These are phyloP conservation scores for Dryadula phaetusa DNA, from an alignment of 2,888 invertebrate species.

Conservation along the genomic window DNA sequence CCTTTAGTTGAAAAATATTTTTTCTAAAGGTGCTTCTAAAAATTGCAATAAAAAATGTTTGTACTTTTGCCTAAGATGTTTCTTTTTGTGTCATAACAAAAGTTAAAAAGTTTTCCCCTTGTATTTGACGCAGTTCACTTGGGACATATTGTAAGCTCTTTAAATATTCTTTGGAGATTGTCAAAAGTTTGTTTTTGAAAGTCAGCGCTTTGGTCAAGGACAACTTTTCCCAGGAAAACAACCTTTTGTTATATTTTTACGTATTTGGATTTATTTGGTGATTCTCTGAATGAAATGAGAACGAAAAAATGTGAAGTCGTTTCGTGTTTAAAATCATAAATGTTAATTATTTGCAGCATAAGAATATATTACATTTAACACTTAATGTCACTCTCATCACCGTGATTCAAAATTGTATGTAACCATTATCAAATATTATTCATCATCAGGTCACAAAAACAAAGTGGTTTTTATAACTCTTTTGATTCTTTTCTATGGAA, in stretches of 20 bases:
- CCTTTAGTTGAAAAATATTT: neutral
- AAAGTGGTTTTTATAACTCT: no score
- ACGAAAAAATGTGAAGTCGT: neutral
- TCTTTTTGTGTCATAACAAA: neutral
- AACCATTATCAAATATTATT: no score
- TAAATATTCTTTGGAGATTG: conserved; percentile 7
- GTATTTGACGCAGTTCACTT: conserved; percentile 4
- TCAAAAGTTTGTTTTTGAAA: conserved; percentile 20
- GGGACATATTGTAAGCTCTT: conserved; percentile 9
- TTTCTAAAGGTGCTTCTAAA: neutral
- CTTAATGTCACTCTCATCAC: no score
- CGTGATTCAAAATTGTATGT: no score
- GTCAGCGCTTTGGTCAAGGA: neutral
- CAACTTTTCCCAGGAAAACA: conserved; percentile 4
- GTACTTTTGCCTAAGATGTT: neutral
- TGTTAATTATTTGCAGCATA: neutral
- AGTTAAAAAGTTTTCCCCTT: neutral
- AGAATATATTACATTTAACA: no score
- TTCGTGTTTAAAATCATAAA: neutral
- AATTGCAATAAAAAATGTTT: neutral
- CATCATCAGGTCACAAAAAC: no score
- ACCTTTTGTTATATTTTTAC: neutral
- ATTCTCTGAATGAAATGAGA: neutral
- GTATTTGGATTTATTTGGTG: neutral
- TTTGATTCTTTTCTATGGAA: no score